Evolutionary conservation across 2,113 vertebrate genomes (phyloP).

Genomic region (Lipophrys pholis): DNA sequence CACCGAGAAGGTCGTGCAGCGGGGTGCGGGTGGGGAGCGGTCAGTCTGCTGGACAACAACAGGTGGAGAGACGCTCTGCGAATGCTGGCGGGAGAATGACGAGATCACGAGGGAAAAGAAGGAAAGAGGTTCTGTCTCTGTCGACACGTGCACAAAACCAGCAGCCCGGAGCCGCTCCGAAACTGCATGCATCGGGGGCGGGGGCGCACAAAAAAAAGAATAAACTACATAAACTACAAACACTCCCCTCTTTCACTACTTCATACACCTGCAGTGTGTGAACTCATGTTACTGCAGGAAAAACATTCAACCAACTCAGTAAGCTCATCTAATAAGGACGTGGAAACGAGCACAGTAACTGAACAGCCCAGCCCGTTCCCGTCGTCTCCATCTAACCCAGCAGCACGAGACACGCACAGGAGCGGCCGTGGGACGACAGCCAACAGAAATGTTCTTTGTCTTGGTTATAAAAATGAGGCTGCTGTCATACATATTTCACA

Average conservation of each 20-base stretch:
- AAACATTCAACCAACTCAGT: conserved; percentile 13
- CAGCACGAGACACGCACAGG: conserved; percentile 33
- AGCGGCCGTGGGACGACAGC: conserved; percentile 42
- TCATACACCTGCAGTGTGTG: neutral
- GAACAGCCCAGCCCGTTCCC: conserved; percentile 11
- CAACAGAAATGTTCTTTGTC: neutral
- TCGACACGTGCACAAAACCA: conserved; percentile 35
- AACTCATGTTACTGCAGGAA: neutral
- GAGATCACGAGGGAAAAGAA: neutral
- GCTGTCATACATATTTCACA: neutral
- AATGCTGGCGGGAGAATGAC: conserved; percentile 6
- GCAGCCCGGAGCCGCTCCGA: conserved; percentile 68
- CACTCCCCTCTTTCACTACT: conserved; percentile 6
- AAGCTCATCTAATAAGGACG: neutral
- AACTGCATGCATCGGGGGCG: conserved; percentile 20
- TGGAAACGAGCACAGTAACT: neutral
- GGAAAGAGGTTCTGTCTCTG: conserved; percentile 16
- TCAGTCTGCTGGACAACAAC: too few relatives aligned
- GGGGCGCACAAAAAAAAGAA: neutral
- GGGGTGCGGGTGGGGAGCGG: neutral
- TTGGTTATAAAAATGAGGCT: neutral
- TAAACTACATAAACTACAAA: neutral
- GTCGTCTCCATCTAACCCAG: conserved; percentile 10
- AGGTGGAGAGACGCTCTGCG: neutral
- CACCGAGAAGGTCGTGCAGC: conserved; percentile 37